Evolutionary conservation across 2,797 vertebrate species (phyloP), one percentile per base, ranked within the genome.

Genomic region (Mus caroli): DNA sequence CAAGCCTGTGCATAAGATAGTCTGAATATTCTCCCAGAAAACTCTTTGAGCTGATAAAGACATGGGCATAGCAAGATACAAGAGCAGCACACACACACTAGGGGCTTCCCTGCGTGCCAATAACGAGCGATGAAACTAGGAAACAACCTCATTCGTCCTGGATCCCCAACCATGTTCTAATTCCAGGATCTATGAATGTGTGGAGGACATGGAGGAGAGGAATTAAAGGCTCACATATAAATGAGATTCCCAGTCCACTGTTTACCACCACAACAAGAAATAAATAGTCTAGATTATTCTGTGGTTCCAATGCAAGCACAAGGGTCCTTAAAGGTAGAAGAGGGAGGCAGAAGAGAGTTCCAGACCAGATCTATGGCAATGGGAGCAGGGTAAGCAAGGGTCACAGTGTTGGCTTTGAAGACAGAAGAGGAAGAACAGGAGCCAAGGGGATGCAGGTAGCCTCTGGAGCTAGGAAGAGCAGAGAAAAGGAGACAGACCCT

Each of bases 311-410:
- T n/a, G 11, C 43, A 90, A 91, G 79, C 93, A 89, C 37, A 80
- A 54, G 34, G 2, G 24, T 71, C 52, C 82, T 94, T 89, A 31
- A 67, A 94, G 43, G 24, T 75, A 37, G 73, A 95, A 75, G 82
- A 90, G 28, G 15, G n/a, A 82, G 52, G 43, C 15, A 87, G 54
- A 82, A 69, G 54, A 94, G 43, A 79, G 13, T 90, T 62, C 73
- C 40, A 88, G 84, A 88, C 80, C 84, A 95, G 54, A 56, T 31
- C 40, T 10, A 34, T 4, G 26, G 28, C 11, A 62, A 69, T 4
- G 4, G 60, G 82, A 92, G 77, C 5, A n/a, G 50, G 50, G 19
- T 60, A 67, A 83, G 40, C 77, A 22, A 90, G 60, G 64, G 8
- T 31, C 64, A 10, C 5, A 7, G 1, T 43, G 34, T 75, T 67